These are phyloP conservation scores for Rhinoderma darwinii DNA, from an alignment of 2,113 vertebrate species.

Conservation along the genomic window DNA sequence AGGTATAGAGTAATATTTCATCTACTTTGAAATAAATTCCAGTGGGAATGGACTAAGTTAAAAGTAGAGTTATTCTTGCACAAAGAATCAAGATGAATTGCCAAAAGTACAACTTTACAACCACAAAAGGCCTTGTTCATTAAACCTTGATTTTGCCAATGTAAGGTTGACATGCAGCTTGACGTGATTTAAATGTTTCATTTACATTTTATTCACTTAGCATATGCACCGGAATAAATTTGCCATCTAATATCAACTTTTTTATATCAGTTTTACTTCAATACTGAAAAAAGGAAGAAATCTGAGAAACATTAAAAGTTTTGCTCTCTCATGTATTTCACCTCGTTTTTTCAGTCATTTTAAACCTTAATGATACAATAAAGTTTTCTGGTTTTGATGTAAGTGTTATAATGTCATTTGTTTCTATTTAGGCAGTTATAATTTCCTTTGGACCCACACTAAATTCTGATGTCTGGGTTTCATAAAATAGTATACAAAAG, in stretches of 20 bases:
- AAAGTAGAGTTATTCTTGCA: constrained; percentile 36
- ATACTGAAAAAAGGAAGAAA: neutral
- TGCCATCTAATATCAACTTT: constrained; percentile 19
- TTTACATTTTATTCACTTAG: constrained; percentile 36
- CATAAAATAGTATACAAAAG: no score
- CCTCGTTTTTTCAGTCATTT: neutral
- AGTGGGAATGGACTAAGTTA: constrained; percentile 21
- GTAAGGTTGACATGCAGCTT: constrained; percentile 4
- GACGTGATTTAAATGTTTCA: constrained; percentile 33
- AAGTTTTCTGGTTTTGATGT: neutral
- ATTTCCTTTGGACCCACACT: no score
- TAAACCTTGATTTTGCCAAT: constrained; percentile 44
- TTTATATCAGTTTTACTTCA: neutral
- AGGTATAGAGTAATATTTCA: constrained; percentile 24
- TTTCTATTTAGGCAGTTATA: no score
- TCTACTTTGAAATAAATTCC: neutral
- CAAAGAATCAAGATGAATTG: constrained; percentile 36
- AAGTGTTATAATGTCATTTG: no score
- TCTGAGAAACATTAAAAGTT: neutral
- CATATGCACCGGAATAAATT: constrained; percentile 14
- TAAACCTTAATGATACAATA: neutral
- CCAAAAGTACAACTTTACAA: constrained; percentile 42
- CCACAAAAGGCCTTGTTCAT: constrained; percentile 44
- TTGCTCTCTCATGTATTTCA: neutral
- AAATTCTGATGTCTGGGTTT: no score